Conservation (phyloP, 2,113 vertebrate genomes). For the Empidonax traillii region DNA sequence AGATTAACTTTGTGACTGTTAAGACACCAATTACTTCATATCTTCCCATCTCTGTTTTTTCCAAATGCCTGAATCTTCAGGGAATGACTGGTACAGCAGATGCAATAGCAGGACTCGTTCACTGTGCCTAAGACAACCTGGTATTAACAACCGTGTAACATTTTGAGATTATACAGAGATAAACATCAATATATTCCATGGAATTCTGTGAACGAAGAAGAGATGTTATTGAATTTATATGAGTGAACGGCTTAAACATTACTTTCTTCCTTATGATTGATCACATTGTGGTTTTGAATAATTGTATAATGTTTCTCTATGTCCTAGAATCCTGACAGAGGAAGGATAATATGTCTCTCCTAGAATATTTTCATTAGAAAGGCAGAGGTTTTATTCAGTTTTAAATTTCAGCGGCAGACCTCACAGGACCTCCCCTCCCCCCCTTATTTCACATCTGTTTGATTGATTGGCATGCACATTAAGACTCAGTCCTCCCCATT, state of each 20-base stretch:
- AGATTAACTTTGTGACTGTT: neutral
- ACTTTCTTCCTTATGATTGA: neutral
- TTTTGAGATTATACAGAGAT: neutral
- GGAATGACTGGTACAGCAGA: neutral
- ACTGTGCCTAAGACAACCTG: neutral
- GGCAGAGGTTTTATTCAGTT: neutral
- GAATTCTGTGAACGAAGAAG: neutral
- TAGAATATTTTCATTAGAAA: neutral
- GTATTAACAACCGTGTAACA: neutral
- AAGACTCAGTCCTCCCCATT: neutral
- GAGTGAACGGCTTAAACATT: neutral
- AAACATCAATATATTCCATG: neutral
- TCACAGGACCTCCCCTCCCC: neutral
- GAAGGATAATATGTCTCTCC: neutral
- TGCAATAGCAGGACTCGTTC: neutral
- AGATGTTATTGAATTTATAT: neutral
- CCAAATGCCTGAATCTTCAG: neutral
- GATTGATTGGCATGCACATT: neutral
- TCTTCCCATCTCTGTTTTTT: neutral
- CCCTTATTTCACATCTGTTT: neutral
- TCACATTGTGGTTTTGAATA: neutral
- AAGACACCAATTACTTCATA: neutral
- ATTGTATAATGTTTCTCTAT: neutral
- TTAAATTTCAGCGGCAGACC: neutral
- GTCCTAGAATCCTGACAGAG: neutral